phyloP scores from a whole-genome alignment of 2,113 vertebrate genomes.

The Sigmodon hispidus region DNA sequence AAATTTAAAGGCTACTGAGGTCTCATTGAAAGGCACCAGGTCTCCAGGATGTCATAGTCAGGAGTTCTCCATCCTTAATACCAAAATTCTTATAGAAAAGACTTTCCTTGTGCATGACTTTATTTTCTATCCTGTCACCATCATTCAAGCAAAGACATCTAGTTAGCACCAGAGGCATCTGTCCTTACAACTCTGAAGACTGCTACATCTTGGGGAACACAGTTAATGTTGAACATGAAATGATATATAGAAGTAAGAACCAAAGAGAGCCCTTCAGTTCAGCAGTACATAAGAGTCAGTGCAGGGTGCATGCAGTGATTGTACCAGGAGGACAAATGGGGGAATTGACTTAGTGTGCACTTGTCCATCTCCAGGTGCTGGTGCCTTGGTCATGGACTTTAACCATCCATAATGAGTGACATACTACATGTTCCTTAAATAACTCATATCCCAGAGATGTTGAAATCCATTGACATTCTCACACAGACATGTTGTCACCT shows the following conservation, averaged over 20 bases:
- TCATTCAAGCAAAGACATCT: not conserved
- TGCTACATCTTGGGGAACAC: too few species aligned
- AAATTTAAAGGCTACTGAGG: not conserved
- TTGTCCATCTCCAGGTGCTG: not conserved
- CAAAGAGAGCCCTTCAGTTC: not conserved
- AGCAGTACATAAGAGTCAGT: too few species aligned
- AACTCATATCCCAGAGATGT: not conserved
- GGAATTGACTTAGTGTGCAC: not conserved
- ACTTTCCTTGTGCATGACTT: not conserved
- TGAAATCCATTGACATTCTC: not conserved
- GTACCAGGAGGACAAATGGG: not conserved
- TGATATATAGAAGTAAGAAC: not conserved
- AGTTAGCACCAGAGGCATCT: not conserved
- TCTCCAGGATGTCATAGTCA: not conserved
- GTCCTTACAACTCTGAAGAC: not conserved
- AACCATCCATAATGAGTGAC: not conserved
- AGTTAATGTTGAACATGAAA: not conserved
- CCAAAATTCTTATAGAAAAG: not conserved
- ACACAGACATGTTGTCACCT: not conserved
- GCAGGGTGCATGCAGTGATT: too few species aligned
- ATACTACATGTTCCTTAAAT: not conserved
- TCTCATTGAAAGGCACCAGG: not conserved
- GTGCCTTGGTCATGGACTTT: not conserved
- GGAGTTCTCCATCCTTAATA: too few species aligned
- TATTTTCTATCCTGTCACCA: not conserved